Evolutionary conservation across 2,113 vertebrate species (phyloP).

Genomic region (Lycaon pictus): DNA sequence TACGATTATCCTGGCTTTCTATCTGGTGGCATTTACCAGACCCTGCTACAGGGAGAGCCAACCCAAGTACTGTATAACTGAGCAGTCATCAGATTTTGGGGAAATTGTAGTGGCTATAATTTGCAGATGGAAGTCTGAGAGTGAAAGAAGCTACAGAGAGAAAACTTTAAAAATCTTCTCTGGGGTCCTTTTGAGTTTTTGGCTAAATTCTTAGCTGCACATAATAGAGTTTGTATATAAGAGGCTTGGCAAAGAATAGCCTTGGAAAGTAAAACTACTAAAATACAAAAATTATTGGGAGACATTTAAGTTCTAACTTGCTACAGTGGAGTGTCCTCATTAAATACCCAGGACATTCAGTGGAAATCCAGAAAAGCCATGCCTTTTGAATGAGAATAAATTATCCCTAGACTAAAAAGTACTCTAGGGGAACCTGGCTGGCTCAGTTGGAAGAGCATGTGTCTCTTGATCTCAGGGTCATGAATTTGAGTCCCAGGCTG

Average conservation of each 20-base stretch:
- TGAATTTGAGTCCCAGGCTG: neutral
- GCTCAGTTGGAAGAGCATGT: neutral
- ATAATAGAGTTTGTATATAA: neutral
- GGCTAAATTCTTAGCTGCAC: neutral
- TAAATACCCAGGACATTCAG: neutral
- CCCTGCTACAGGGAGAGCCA: neutral
- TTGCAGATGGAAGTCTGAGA: neutral
- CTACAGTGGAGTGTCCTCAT: neutral
- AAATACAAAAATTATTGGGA: neutral
- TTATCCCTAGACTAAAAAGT: neutral
- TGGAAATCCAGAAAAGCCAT: neutral
- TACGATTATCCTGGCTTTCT: neutral
- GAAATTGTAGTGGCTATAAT: neutral
- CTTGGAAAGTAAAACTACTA: neutral
- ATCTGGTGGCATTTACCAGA: neutral
- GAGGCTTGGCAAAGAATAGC: neutral
- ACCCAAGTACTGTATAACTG: neutral
- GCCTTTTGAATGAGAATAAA: neutral
- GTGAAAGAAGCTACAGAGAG: neutral
- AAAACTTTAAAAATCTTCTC: neutral
- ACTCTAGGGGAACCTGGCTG: neutral
- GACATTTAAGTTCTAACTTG: conserved; percentile 13
- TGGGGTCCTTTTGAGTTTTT: neutral
- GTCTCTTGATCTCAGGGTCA: neutral
- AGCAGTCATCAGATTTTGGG: neutral